Evolutionary conservation across 2,888 invertebrate species (phyloP).

Genomic region (Rhagonycha lutea): DNA sequence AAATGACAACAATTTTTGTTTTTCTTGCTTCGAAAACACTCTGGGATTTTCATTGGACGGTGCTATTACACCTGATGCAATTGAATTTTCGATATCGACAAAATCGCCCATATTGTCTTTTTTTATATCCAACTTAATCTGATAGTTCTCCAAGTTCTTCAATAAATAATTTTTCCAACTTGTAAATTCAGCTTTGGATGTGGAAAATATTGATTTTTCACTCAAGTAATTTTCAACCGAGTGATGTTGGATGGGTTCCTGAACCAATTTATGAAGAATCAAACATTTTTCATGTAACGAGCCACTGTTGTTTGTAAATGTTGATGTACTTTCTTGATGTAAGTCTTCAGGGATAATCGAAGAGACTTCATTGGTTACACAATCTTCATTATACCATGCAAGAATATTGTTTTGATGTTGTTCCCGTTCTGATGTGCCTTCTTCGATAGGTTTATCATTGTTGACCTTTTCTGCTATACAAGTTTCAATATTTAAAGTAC

Average conservation of each 20-base stretch:
- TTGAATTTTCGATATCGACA: conserved; percentile 47
- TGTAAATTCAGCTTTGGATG: conserved; percentile 8
- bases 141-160: conserved; percentile 2
- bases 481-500: conserved; percentile 44
- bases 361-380: background rate
- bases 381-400: background rate
- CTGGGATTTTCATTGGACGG: conserved; percentile 27
- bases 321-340: background rate
- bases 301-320: background rate
- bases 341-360: background rate
- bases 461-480: conserved; percentile 27
- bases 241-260: conserved; percentile 39
- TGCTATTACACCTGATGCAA: conserved; percentile 42
- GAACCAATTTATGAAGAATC: conserved; percentile 41
- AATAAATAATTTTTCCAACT: conserved; percentile 14
- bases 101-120: conserved; percentile 39
- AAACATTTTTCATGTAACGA: conserved; percentile 36
- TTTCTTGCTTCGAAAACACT: conserved; percentile 42
- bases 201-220: background rate
- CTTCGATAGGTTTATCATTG: background rate
- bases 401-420: background rate
- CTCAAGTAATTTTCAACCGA: conserved; percentile 31
- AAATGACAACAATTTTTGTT: conserved; percentile 41
- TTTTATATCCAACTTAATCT: conserved; percentile 28
- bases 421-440: conserved; percentile 7